Percentiles rank a stretch among this genome's conserved stretches.
Conservation (phyloP, 2,797 vertebrate species). For the Rhinoraja longicauda region DNA sequence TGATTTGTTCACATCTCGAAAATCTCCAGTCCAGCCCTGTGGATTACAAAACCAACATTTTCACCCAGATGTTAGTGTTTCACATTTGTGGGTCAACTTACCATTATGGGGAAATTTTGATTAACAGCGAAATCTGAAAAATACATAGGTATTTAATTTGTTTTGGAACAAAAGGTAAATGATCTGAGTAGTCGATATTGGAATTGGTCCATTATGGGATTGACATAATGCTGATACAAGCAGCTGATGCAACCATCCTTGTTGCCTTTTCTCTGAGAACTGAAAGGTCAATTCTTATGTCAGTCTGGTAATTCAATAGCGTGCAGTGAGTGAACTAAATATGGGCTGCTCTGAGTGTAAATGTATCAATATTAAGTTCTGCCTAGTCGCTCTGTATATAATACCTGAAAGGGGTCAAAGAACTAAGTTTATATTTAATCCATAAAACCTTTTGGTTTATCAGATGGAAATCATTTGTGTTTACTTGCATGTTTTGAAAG, state of each 20-base stretch:
- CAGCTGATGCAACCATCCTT: no score
- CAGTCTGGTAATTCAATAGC: neutral
- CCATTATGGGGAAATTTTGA: neutral
- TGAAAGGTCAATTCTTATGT: neutral
- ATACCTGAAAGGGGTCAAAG: neutral
- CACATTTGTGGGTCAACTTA: neutral
- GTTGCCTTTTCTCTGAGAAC: neutral
- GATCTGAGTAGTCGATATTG: neutral
- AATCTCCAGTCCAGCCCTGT: no score
- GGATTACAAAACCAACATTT: no score
- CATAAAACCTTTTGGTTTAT: neutral
- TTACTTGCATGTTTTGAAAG: neutral
- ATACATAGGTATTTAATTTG: neutral
- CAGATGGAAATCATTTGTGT: neutral
- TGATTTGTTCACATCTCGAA: no score
- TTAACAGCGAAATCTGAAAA: neutral
- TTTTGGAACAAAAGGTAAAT: neutral
- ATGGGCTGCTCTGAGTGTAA: neutral
- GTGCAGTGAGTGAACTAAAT: neutral
- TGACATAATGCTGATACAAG: constrained; percentile 6
- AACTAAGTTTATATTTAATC: neutral
- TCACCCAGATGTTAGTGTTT: neutral
- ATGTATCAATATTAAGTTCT: neutral
- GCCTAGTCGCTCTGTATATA: neutral
- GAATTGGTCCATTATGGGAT: neutral